A percentile compares a stretch with the other conserved stretches of the same genome.
phyloP scores from a whole-genome alignment of 2,797 vertebrate genomes.

The Sebastes taczanowskii region DNA sequence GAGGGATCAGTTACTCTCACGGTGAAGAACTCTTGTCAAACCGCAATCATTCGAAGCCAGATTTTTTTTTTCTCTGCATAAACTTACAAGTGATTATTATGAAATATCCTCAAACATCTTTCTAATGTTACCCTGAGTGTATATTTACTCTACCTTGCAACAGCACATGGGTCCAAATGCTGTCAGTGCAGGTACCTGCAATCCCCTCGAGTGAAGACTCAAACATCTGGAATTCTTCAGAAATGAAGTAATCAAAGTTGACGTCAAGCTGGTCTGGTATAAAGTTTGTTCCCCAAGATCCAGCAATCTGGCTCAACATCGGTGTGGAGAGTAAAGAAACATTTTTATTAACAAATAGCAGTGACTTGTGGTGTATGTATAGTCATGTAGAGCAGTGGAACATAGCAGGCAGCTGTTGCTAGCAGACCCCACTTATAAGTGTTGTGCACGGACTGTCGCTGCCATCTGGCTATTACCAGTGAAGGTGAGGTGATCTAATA shows the following conservation, averaged over 20 bases:
- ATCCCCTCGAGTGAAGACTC: slow-evolving; percentile 63
- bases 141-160: slow-evolving; percentile 39
- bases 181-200: slow-evolving; percentile 62
- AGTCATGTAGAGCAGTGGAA: slow-evolving; percentile 63
- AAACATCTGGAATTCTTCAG: slow-evolving; percentile 83
- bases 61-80: not conserved
- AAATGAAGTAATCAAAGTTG: slow-evolving; percentile 84
- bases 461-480: slow-evolving; percentile 72
- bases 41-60: not conserved
- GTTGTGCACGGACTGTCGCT: slow-evolving; percentile 62
- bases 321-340: slow-evolving; percentile 42
- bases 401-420: slow-evolving; percentile 72
- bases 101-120: not conserved
- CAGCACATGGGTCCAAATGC: slow-evolving; percentile 68
- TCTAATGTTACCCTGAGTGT: slow-evolving; percentile 5
- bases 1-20: not conserved
- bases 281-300: slow-evolving; percentile 76
- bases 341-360: slow-evolving; percentile 68
- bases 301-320: slow-evolving; percentile 62
- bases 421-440: slow-evolving; percentile 71
- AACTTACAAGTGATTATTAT: not conserved
- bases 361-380: slow-evolving; percentile 50
- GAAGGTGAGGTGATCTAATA: slow-evolving; percentile 62
- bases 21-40: not conserved
- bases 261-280: slow-evolving; percentile 68